phyloP scores from a whole-genome alignment of 2,888 invertebrate genomes.

The Rhingia campestris region DNA sequence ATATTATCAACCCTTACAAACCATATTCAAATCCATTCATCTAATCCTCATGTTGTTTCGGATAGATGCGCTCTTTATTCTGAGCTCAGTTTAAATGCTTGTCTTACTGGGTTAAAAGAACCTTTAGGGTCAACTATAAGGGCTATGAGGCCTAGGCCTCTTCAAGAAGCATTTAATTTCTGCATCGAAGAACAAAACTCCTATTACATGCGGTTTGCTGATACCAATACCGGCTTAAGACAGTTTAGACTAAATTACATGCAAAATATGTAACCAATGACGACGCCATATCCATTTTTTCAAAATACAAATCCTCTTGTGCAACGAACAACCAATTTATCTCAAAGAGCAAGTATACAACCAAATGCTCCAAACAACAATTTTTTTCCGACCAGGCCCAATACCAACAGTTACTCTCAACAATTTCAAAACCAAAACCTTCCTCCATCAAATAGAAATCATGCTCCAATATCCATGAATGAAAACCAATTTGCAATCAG shows the following conservation, averaged over 20 bases:
- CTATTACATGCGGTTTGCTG: not conserved
- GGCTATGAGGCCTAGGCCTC: too few relatives aligned
- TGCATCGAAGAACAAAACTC: conserved; percentile 25
- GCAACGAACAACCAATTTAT: not conserved
- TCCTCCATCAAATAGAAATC: not conserved
- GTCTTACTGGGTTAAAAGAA: conserved; percentile 1
- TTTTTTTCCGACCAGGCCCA: not conserved
- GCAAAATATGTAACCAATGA: not conserved
- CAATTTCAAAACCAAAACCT: not conserved
- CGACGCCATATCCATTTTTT: too few relatives aligned
- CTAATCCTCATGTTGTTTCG: not conserved
- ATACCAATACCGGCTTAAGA: not conserved
- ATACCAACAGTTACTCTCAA: not conserved
- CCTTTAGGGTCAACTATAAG: not conserved
- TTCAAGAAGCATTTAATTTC: not conserved
- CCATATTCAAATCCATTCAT: not conserved
- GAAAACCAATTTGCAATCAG: not conserved
- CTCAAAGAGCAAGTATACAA: too few relatives aligned
- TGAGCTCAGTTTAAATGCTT: conserved; percentile 18
- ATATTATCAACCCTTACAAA: conserved; percentile 5
- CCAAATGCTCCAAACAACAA: too few relatives aligned
- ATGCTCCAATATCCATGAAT: not conserved
- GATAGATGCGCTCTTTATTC: conserved; percentile 7
- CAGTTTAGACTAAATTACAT: not conserved
- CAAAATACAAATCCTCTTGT: too few relatives aligned